These are phyloP conservation scores for Anas capensis DNA, from an alignment of 2,797 vertebrate species.

Conservation along the genomic window DNA sequence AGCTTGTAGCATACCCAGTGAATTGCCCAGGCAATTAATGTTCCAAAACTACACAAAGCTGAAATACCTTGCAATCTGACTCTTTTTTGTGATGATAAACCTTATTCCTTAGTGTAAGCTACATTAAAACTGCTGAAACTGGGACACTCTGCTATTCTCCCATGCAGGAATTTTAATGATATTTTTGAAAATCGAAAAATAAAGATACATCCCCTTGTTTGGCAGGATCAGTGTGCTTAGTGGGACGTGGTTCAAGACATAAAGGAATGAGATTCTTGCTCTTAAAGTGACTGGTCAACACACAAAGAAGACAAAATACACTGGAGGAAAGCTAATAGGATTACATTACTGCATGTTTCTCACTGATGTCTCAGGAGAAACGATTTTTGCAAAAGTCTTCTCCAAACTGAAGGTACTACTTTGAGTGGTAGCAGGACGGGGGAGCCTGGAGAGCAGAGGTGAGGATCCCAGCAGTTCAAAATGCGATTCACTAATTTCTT, in stretches of 20 bases:
- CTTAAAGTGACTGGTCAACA: not conserved
- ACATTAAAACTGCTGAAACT: not conserved
- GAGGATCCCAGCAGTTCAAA: conserved; percentile 8
- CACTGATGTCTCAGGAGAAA: not conserved
- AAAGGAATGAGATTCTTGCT: not conserved
- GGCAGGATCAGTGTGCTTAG: not conserved
- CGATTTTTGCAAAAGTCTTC: not conserved
- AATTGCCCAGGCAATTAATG: not conserved
- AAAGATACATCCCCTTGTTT: not conserved
- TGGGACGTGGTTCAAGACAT: not conserved
- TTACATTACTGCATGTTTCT: not conserved
- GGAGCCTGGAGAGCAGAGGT: not conserved
- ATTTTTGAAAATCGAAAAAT: not conserved
- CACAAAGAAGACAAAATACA: not conserved
- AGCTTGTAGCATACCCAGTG: not conserved
- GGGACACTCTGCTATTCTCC: not conserved
- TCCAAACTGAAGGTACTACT: not conserved
- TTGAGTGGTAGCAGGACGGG: not conserved
- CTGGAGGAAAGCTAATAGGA: not conserved
- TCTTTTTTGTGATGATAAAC: not conserved
- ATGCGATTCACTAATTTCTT: not conserved
- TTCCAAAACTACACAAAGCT: not conserved
- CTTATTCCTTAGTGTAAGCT: not conserved
- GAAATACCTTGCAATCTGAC: not conserved
- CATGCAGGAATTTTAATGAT: not conserved